Evolutionary conservation across 37 sponge, comb jelly and placozoan species (phyloP).

Genomic region (Cliona cf. orientalis): DNA sequence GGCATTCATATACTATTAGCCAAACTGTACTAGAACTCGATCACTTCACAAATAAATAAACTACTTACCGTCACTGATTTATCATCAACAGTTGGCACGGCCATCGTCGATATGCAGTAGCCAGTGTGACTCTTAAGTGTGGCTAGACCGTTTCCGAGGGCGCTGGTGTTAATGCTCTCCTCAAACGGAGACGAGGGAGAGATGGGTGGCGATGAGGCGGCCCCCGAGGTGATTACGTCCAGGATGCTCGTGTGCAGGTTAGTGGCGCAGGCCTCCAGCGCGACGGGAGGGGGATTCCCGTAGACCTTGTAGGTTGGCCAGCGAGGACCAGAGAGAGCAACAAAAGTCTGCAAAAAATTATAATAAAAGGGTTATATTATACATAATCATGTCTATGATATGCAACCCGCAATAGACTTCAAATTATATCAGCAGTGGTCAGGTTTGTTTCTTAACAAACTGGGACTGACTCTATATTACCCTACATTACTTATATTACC

Average conservation of each 20-base stretch:
- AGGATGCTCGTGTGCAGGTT: slow-evolving; percentile 72
- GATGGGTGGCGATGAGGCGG: slow-evolving; percentile 7
- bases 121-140: slow-evolving; percentile 13
- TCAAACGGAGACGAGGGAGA: background rate
- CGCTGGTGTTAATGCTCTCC: background rate
- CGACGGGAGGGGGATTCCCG: background rate
- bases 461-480: too few relatives aligned
- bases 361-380: too few relatives aligned
- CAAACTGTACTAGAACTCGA: background rate
- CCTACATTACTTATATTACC: too few relatives aligned
- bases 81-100: slow-evolving; percentile 17
- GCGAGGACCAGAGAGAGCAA: slow-evolving; percentile 16
- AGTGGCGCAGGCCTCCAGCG: slow-evolving; percentile 58
- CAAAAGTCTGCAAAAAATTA: slow-evolving; percentile 21
- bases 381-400: too few relatives aligned
- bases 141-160: background rate
- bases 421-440: too few relatives aligned
- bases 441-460: too few relatives aligned
- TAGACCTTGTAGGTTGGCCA: slow-evolving; percentile 69
- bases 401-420: too few relatives aligned
- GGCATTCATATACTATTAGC: background rate
- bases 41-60: background rate
- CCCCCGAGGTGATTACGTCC: slow-evolving; percentile 20
- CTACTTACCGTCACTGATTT: slow-evolving; percentile 25
- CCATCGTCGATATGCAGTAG: slow-evolving; percentile 64